These are phyloP conservation scores for Theodoxus fluviatilis DNA, from an alignment of 2,888 invertebrate genomes.

Conservation along the genomic window DNA sequence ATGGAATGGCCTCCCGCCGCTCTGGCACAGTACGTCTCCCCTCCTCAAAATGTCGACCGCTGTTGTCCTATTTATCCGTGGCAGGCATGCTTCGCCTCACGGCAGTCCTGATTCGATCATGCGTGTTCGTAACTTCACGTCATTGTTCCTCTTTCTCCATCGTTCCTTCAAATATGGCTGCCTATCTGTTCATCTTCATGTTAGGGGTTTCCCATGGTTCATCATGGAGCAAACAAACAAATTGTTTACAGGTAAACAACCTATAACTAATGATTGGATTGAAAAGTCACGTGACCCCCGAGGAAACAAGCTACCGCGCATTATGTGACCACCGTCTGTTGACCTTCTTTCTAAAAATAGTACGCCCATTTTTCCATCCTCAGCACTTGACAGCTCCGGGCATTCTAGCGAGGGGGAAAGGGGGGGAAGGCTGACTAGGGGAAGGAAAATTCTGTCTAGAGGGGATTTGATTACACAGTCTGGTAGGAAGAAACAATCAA, in stretches of 20 bases:
- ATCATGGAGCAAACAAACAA: constrained; percentile 60
- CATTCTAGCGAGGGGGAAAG: constrained; percentile 15
- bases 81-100: too few species aligned
- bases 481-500: too few species aligned
- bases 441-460: too few species aligned
- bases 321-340: constrained; percentile 36
- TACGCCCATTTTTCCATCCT: constrained; percentile 31
- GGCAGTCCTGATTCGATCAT: too few species aligned
- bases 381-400: constrained; percentile 27
- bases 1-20: too few species aligned
- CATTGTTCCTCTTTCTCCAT: constrained; percentile 37
- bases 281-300: constrained; percentile 51
- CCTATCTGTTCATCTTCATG: constrained; percentile 47
- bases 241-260: constrained; percentile 59
- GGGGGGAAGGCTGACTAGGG: not conserved
- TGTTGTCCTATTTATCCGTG: too few species aligned
- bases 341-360: constrained; percentile 42
- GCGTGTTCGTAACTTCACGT: constrained; percentile 30
- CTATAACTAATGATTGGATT: constrained; percentile 54
- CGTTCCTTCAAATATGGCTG: constrained; percentile 53
- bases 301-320: constrained; percentile 36
- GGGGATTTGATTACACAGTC: too few species aligned
- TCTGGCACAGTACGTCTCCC: too few species aligned
- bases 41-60: too few species aligned
- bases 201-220: constrained; percentile 54